phyloP scores from a whole-genome alignment of 2,113 vertebrate species.

The Triplophysa dalaica region DNA sequence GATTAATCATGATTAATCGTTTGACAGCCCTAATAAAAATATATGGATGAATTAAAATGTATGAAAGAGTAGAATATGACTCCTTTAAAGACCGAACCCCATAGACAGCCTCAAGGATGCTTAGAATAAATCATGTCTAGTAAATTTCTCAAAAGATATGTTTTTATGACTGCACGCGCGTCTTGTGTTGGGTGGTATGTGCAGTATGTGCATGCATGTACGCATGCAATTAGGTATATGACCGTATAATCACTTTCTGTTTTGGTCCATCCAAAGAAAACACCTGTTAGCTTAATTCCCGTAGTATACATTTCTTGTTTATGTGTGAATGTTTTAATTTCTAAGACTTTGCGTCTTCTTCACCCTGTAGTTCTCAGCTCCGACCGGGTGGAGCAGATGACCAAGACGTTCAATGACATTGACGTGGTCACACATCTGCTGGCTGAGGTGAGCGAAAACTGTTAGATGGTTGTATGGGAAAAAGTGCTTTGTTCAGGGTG shows the following conservation, averaged over 20 bases:
- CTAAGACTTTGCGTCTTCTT: conserved; percentile 35
- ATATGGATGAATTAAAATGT: not conserved
- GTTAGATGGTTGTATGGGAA: not conserved
- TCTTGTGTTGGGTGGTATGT: not conserved
- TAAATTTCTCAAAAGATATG: not conserved
- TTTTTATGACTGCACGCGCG: not conserved
- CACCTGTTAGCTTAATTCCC: not conserved
- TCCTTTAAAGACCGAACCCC: not conserved
- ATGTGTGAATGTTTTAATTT: no score
- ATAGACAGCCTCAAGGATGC: not conserved
- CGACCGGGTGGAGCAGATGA: conserved; percentile 85
- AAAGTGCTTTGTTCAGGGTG: not conserved
- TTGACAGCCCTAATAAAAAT: no score
- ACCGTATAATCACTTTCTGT: not conserved
- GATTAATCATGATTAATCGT: no score
- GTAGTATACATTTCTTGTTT: no score
- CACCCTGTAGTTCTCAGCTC: conserved; percentile 80
- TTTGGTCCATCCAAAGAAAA: not conserved
- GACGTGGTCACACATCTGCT: conserved; percentile 91
- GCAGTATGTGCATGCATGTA: not conserved
- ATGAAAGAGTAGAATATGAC: not conserved
- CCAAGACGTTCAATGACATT: conserved; percentile 86
- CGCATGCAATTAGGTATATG: not conserved
- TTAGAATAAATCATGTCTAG: not conserved
- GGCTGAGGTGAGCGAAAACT: conserved; percentile 80